phyloP scores from a whole-genome alignment of 2,113 vertebrate species.

The Callopanchax toddi region DNA sequence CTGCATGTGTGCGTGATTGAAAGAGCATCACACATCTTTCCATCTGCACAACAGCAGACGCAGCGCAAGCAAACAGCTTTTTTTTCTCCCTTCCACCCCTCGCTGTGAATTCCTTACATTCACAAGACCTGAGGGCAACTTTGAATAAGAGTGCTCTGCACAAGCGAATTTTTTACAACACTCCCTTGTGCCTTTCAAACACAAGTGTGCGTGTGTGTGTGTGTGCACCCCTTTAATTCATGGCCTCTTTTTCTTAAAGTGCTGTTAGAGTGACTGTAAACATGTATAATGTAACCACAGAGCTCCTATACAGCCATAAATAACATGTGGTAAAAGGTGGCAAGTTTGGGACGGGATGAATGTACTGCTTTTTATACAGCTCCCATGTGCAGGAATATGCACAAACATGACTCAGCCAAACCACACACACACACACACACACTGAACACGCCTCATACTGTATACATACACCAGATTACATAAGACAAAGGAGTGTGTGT shows the following conservation, averaged over 20 bases:
- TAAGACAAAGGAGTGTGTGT: conserved; percentile 33
- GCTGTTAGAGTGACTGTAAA: conserved; percentile 57
- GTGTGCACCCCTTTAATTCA: conserved; percentile 46
- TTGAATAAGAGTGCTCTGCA: conserved; percentile 30
- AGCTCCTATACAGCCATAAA: conserved; percentile 57
- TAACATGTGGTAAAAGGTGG: conserved; percentile 57
- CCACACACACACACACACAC: conserved; percentile 6
- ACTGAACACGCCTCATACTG: conserved; percentile 1
- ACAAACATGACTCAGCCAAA: conserved; percentile 27
- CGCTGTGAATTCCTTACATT: conserved; percentile 72
- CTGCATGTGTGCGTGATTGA: conserved; percentile 14
- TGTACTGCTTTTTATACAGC: conserved; percentile 49
- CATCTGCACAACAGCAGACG: conserved; percentile 56
- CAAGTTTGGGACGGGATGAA: conserved; percentile 13
- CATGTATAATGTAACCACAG: conserved; percentile 56
- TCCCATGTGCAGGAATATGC: conserved; percentile 50
- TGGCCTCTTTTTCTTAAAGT: conserved; percentile 59
- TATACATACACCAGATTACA: conserved; percentile 33
- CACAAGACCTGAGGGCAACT: conserved; percentile 67
- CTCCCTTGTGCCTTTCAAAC: conserved; percentile 40
- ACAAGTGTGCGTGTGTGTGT: conserved; percentile 6
- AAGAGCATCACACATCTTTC: conserved; percentile 27
- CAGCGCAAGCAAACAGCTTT: conserved; percentile 31
- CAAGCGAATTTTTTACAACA: conserved; percentile 52
- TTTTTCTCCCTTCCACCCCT: conserved; percentile 46